These are phyloP conservation scores for Teleogryllus occipitalis DNA, from an alignment of 1,140 invertebrate species.

Conservation along the genomic window DNA sequence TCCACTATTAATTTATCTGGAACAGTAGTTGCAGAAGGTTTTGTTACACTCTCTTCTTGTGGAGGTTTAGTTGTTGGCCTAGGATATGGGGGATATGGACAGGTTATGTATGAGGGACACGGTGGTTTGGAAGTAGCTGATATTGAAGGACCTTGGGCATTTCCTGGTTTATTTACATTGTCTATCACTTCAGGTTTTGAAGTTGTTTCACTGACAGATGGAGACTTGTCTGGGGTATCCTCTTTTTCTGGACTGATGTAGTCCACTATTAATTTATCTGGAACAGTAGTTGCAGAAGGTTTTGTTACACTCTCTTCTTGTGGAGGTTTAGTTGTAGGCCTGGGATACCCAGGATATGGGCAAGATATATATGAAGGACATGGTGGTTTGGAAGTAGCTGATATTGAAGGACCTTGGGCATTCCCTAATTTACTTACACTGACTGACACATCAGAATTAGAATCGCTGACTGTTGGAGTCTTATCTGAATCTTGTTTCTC, in stretches of 20 bases:
- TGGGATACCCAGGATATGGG: not conserved
- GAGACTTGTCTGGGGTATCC: too few relatives aligned
- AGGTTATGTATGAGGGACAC: not conserved
- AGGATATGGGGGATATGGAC: not conserved
- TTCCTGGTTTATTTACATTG: not conserved
- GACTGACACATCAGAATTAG: too few relatives aligned
- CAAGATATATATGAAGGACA: not conserved
- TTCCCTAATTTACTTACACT: not conserved
- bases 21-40: not conserved
- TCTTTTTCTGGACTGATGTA: too few relatives aligned
- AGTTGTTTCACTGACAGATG: too few relatives aligned
- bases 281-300: not conserved
- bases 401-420: not conserved
- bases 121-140: not conserved
- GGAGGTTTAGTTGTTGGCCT: not conserved
- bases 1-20: not conserved
- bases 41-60: not conserved
- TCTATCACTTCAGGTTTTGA: not conserved
- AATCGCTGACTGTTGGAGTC: too few relatives aligned
- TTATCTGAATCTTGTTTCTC: too few relatives aligned
- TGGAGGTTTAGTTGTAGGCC: not conserved
- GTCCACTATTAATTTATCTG: too few relatives aligned
- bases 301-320: not conserved
- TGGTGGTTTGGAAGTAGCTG: not conserved
- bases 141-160: not conserved